A percentile compares a stretch with the other conserved stretches of the same genome.
Conservation (phyloP, 2,113 vertebrate genomes). For the Cinclus cinclus region DNA sequence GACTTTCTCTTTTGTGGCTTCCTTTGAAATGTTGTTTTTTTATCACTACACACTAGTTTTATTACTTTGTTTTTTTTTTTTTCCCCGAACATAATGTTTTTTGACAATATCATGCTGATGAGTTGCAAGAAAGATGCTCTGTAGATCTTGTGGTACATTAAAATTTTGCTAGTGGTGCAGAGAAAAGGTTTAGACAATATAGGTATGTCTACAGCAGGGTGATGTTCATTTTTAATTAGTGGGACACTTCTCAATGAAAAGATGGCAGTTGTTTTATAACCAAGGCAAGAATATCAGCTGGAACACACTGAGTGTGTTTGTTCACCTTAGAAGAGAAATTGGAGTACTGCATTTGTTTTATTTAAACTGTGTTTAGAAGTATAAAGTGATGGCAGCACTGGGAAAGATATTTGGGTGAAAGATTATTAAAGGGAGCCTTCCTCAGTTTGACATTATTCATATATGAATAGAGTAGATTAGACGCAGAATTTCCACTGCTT, state of each 20-base stretch:
- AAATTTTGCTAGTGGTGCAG: background rate
- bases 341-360: background rate
- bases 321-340: constrained; percentile 20
- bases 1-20: constrained; percentile 19
- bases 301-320: background rate
- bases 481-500: background rate
- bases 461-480: constrained; percentile 19
- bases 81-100: background rate
- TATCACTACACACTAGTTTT: background rate
- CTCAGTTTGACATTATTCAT: background rate
- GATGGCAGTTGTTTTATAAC: background rate
- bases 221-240: background rate
- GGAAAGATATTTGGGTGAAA: background rate
- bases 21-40: constrained; percentile 50
- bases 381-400: background rate
- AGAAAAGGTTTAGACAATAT: background rate
- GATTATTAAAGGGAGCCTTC: background rate
- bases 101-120: background rate
- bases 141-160: background rate
- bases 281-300: background rate
- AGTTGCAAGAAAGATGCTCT: background rate
- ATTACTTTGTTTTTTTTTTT: constrained; percentile 27
- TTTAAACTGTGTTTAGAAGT: background rate
- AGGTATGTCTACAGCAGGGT: background rate
- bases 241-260: background rate